Conservation (phyloP, 2,888 invertebrate genomes). For the Apamea epomidion region DNA sequence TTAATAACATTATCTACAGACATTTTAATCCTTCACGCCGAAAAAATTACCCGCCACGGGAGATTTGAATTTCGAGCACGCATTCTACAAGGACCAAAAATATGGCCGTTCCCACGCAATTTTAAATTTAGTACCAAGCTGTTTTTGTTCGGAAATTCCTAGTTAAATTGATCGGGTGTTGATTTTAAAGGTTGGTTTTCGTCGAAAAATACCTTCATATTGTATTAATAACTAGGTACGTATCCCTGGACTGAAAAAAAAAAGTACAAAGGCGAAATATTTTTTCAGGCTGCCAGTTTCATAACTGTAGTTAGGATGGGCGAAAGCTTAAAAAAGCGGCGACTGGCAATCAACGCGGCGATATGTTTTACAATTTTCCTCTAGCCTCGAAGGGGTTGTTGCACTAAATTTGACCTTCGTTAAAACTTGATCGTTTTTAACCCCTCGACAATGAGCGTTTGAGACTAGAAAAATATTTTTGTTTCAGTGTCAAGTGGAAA, state of each 20-base stretch:
- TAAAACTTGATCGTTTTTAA: conserved; percentile 40
- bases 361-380: conserved; percentile 54
- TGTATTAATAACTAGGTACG: conserved; percentile 15
- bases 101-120: conserved; percentile 47
- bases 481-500: background rate
- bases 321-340: conserved; percentile 41
- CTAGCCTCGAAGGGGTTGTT: conserved; percentile 37
- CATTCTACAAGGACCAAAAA: conserved; percentile 44
- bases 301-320: conserved; percentile 23
- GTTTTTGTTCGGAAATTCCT: conserved; percentile 32
- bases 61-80: conserved; percentile 44
- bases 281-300: conserved; percentile 40
- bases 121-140: conserved; percentile 42
- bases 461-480: background rate
- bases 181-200: conserved; percentile 27
- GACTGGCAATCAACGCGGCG: conserved; percentile 52
- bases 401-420: conserved; percentile 56
- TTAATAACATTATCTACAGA: conserved; percentile 11
- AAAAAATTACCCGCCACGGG: conserved; percentile 47
- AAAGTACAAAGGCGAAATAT: conserved; percentile 27
- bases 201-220: conserved; percentile 5
- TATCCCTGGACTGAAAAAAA: background rate
- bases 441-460: background rate
- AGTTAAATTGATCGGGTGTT: conserved; percentile 42
- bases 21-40: conserved; percentile 10